phyloP scores from a whole-genome alignment of 2,113 vertebrate species.

The Bungarus multicinctus region DNA sequence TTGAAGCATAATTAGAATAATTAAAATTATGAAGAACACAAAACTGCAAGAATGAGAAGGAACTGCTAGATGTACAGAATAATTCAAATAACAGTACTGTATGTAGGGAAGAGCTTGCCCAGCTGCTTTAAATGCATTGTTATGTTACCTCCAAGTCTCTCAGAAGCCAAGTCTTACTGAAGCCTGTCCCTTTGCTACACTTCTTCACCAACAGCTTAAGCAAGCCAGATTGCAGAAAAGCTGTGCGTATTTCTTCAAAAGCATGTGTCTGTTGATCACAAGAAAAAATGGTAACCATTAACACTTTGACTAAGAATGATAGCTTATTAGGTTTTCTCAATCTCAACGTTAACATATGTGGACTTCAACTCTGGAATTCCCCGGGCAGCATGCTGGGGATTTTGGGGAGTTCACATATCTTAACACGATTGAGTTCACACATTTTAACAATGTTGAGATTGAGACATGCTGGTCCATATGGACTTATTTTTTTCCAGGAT shows the following conservation, averaged over 20 bases:
- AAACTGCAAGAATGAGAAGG: not conserved
- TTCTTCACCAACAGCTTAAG: conserved; percentile 92
- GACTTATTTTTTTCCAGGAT: not conserved
- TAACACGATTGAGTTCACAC: not conserved
- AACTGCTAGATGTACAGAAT: not conserved
- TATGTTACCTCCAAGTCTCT: conserved; percentile 86
- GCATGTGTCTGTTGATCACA: conserved; percentile 77
- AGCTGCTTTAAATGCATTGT: not conserved
- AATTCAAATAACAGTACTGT: not conserved
- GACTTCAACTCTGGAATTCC: not conserved
- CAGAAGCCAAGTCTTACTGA: conserved; percentile 97
- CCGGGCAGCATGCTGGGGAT: not conserved
- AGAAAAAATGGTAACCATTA: rapidly evolving
- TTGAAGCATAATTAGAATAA: not conserved
- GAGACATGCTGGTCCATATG: not conserved
- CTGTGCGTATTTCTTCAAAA: conserved; percentile 80
- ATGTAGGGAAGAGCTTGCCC: not conserved
- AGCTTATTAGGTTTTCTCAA: not conserved
- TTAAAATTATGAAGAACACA: not conserved
- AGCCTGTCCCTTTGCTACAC: conserved; percentile 96
- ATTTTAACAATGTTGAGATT: not conserved
- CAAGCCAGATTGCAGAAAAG: conserved; percentile 85
- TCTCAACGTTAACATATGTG: not conserved
- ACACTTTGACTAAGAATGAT: not conserved
- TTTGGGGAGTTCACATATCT: not conserved